These are phyloP conservation scores for Heliconius nattereri DNA, from an alignment of 1,140 invertebrate genomes.

Conservation along the genomic window DNA sequence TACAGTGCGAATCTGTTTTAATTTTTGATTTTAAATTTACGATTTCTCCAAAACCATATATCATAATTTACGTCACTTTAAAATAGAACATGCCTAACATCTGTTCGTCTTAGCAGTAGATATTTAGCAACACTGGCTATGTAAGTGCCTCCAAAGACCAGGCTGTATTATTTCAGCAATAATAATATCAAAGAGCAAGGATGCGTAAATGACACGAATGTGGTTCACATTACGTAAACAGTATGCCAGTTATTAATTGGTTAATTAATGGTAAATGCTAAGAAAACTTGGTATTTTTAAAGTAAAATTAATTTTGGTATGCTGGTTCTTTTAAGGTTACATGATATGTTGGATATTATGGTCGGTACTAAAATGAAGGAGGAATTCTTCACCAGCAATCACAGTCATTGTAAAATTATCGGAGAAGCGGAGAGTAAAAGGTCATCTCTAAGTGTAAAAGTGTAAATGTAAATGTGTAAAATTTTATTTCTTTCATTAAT, in stretches of 20 bases:
- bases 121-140: background rate
- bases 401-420: too few species aligned
- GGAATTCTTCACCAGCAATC: too few species aligned
- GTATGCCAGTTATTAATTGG: background rate
- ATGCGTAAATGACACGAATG: constrained; percentile 21
- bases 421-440: too few species aligned
- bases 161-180: constrained; percentile 10
- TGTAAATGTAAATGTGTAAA: too few species aligned
- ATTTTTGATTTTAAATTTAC: too few species aligned
- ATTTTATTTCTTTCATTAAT: too few species aligned
- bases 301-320: background rate
- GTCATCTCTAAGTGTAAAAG: too few species aligned
- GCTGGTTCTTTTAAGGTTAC: too few species aligned
- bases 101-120: background rate
- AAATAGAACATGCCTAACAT: background rate
- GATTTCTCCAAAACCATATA: background rate
- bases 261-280: background rate
- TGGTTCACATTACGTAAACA: background rate
- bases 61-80: background rate
- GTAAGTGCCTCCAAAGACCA: background rate
- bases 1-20: too few species aligned
- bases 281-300: background rate
- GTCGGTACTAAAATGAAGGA: too few species aligned
- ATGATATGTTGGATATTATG: too few species aligned
- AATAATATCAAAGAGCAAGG: constrained; percentile 19